Conservation (phyloP, 2,888 invertebrate genomes). For the Ashinkailepas kermadecensis region DNA sequence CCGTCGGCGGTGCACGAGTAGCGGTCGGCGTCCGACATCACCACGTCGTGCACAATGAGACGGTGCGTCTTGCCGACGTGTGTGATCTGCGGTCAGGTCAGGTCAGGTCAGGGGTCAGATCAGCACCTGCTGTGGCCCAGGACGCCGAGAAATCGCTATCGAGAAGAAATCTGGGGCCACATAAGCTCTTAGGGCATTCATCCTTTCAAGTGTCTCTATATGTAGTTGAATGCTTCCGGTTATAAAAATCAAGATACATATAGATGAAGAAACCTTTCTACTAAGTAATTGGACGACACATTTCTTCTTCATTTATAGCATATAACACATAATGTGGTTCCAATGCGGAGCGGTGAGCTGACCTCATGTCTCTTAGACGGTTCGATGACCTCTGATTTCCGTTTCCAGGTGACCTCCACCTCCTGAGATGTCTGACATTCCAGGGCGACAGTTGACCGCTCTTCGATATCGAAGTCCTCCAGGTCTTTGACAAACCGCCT, state of each 20-base stretch:
- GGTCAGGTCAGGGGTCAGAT: too few species aligned
- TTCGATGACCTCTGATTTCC: background rate
- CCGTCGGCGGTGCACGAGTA: constrained; percentile 79
- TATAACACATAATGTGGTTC: too few species aligned
- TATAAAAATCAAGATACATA: too few species aligned
- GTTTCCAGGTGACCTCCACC: constrained; percentile 10
- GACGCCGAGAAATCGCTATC: too few species aligned
- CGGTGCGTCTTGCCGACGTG: constrained; percentile 65
- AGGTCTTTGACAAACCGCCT: constrained; percentile 65
- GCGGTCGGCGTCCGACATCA: constrained; percentile 64
- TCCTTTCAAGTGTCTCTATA: too few species aligned
- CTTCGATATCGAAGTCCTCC: constrained; percentile 61
- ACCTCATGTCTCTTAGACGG: constrained; percentile 43
- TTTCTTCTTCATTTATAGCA: too few species aligned
- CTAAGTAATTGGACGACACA: too few species aligned
- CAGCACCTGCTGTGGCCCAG: too few species aligned
- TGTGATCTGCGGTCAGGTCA: constrained; percentile 55
- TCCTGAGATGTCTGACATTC: constrained; percentile 50
- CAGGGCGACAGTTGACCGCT: constrained; percentile 63
- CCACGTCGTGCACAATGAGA: constrained; percentile 62
- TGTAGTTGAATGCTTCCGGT: too few species aligned
- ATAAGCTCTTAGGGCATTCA: too few species aligned
- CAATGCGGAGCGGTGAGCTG: constrained; percentile 55
- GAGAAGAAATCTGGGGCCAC: too few species aligned
- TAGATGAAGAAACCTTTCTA: too few species aligned